A percentile compares a stretch with the other conserved stretches of the same genome.
Conservation (phyloP, 2,888 invertebrate species). For the Theretra japonica region DNA sequence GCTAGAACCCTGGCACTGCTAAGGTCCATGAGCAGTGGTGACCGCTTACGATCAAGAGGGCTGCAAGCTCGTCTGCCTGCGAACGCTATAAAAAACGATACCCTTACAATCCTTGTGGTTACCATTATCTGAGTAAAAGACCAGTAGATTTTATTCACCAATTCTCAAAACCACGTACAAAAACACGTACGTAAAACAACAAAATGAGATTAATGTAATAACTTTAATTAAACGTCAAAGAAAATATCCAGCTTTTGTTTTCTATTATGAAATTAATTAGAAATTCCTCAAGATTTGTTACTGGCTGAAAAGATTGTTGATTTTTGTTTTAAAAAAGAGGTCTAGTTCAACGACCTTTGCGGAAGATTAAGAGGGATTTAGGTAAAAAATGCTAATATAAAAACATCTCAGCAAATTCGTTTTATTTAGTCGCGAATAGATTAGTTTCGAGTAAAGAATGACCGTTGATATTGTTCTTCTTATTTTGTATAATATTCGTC, state of each 20-base stretch:
- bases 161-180: too few relatives aligned
- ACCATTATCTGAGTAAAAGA: too few relatives aligned
- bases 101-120: too few relatives aligned
- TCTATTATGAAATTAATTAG: not conserved
- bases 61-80: too few relatives aligned
- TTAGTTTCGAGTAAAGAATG: not conserved
- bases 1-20: too few relatives aligned
- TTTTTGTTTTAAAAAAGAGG: not conserved
- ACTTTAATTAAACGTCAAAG: constrained; percentile 8
- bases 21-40: too few relatives aligned
- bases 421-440: not conserved
- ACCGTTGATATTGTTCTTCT: not conserved
- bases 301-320: constrained; percentile 1
- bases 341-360: constrained; percentile 4
- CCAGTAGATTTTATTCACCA: too few relatives aligned
- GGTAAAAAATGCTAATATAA: not conserved
- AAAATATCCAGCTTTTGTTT: constrained; percentile 2
- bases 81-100: too few relatives aligned
- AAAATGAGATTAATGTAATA: not conserved
- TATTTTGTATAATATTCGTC: too few relatives aligned
- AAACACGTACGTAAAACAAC: not conserved
- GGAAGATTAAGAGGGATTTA: not conserved
- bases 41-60: too few relatives aligned
- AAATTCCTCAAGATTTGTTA: constrained; percentile 3
- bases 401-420: not conserved